Conservation (phyloP, 2,888 invertebrate species). For the Hemicrepidius hirtus region DNA sequence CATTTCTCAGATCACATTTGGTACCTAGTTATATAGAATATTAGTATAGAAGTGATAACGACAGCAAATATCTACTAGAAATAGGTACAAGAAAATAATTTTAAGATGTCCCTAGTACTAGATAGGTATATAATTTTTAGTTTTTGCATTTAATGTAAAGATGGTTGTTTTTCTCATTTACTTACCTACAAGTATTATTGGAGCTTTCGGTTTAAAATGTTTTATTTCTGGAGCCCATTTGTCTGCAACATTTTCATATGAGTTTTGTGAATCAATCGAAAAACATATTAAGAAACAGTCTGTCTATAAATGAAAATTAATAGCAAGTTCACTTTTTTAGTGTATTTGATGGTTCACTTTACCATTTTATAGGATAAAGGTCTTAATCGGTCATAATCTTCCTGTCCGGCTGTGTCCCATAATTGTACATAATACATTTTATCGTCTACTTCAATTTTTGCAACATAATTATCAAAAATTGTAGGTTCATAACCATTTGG, state of each 20-base stretch:
- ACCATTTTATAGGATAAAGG: constrained; percentile 89
- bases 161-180: constrained; percentile 46
- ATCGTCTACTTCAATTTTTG: constrained; percentile 83
- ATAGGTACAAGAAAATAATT: neutral
- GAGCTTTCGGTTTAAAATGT: constrained; percentile 83
- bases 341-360: constrained; percentile 62
- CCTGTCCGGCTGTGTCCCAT: constrained; percentile 92
- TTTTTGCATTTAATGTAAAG: too few species aligned
- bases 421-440: constrained; percentile 84
- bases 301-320: constrained; percentile 76
- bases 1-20: constrained; percentile 81
- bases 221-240: constrained; percentile 91
- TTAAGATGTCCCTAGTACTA: neutral
- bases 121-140: too few species aligned
- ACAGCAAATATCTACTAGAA: too few species aligned
- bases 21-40: too few species aligned
- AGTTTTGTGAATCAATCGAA: constrained; percentile 82
- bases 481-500: constrained; percentile 41
- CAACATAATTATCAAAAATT: constrained; percentile 89
- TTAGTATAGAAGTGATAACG: too few species aligned
- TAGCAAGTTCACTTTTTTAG: neutral
- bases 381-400: constrained; percentile 88
- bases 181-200: constrained; percentile 87
- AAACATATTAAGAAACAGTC: constrained; percentile 90
- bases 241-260: constrained; percentile 85